Base-by-base conservation (phyloP, 1,140 invertebrate species). In the Caenorhabditis remanei region DNA sequence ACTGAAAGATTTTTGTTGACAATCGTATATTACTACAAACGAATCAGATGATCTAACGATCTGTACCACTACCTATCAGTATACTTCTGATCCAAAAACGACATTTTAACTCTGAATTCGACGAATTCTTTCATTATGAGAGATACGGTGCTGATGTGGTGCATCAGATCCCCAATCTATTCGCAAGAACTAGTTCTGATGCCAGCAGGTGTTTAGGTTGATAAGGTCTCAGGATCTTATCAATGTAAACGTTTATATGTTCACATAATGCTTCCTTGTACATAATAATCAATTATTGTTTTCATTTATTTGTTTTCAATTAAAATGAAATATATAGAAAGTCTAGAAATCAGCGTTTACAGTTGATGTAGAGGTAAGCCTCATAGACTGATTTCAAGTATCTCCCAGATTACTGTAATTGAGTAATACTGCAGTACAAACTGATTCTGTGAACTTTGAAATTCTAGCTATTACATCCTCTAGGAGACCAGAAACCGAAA, bases 161-260 rank as follows among this genome's bases (percentile, higher is more conserved):
- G 65, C 65, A 71, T 71, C 14, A 71, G 65, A 71, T 16, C 41
- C 65, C 65, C 65, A 43, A 46, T 71, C 16, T 16, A 4, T 46
- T 11, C 65, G 2, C 14, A 24, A 13, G 53, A 79, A 79, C 71
- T 79, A 50, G 71, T 79, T 79, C 19, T 50, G 7, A 14, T 7
- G 41, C 9, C 46, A 14, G 6, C 43, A 79, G 71, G 71, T 79
- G 46, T 32, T 71, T 71, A 46, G 67, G 21, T 65, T 71, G 65
- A 71, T 71, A 71, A 71, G 24, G 43, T 71, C 43, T 71, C 65
- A 71, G 65, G 65, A 71, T 71, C 65, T 71, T 71, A 71, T 71
- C 40, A 32, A 32, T 32, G 1, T 43, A 71, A n/a, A 46, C 41
- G 2, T 46, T 32, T 24, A n/a, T n/a, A 21, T 46, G 40, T 16